Percentiles rank a stretch among this genome's conserved stretches.
phyloP scores from a whole-genome alignment of 2,113 vertebrate genomes.

The Cisticola juncidis region DNA sequence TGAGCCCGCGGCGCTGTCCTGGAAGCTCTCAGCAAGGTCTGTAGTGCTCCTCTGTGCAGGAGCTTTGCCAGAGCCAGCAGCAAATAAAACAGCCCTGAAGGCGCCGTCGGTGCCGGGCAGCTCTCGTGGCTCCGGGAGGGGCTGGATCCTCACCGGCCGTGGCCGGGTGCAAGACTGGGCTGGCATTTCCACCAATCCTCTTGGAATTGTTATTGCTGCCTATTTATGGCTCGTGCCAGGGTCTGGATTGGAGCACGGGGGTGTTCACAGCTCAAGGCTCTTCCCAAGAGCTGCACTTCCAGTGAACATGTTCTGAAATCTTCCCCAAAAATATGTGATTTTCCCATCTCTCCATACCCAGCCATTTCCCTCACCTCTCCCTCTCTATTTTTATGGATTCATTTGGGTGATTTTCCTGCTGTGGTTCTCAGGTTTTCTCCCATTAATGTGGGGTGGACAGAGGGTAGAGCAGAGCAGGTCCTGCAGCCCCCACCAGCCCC shows the following conservation, averaged over 20 bases:
- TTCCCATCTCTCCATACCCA: fast-evolving
- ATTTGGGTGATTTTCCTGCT: background rate
- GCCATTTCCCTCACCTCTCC: background rate
- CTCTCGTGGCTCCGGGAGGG: background rate
- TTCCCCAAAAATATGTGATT: background rate
- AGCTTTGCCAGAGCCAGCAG: background rate
- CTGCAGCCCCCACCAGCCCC: background rate
- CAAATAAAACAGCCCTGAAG: background rate
- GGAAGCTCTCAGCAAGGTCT: background rate
- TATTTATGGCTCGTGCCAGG: background rate
- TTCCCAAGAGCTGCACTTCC: background rate
- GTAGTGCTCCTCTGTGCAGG: background rate
- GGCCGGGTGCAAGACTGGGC: fast-evolving
- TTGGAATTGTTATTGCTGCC: background rate
- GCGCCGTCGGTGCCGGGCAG: fast-evolving
- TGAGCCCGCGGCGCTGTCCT: fast-evolving
- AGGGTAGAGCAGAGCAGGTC: background rate
- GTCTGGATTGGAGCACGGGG: fast-evolving
- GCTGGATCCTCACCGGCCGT: background rate
- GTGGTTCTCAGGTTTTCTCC: fast-evolving
- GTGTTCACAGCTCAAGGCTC: fast-evolving
- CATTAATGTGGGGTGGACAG: fast-evolving
- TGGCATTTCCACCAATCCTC: fast-evolving
- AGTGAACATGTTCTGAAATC: fast-evolving
- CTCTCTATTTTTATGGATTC: background rate